Conservation (phyloP, 2,888 invertebrate species). For the Drosophila buzzatii region DNA sequence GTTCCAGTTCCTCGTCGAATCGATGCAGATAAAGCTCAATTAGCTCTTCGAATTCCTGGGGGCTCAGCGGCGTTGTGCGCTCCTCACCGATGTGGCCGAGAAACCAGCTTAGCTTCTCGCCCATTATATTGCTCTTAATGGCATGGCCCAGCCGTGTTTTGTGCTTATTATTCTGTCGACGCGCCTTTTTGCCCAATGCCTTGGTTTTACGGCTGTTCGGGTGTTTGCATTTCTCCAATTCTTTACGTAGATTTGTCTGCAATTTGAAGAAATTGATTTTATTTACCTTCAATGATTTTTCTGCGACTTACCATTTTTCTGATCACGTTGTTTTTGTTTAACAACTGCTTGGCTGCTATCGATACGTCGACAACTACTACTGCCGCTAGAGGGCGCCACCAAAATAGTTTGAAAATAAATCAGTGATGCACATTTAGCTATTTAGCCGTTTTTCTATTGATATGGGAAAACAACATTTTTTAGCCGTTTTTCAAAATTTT, state of each 20-base stretch:
- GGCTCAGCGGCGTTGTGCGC: slow-evolving; percentile 86
- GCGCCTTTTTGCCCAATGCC: slow-evolving; percentile 89
- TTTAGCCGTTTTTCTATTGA: not conserved
- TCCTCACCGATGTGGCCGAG: slow-evolving; percentile 87
- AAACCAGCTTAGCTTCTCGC: slow-evolving; percentile 93
- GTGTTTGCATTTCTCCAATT: slow-evolving; percentile 89
- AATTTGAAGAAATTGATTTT: not conserved
- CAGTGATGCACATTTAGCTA: not conserved
- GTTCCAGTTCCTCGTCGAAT: slow-evolving; percentile 92
- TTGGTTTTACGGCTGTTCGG: slow-evolving; percentile 94
- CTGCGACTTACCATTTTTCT: slow-evolving; percentile 40
- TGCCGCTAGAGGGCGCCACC: slow-evolving; percentile 9
- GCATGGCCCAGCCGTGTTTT: slow-evolving; percentile 86
- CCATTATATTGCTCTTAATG: slow-evolving; percentile 90
- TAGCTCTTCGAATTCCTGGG: slow-evolving; percentile 87
- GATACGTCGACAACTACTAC: not conserved
- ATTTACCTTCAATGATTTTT: not conserved
- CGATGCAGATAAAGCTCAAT: slow-evolving; percentile 86
- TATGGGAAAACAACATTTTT: not conserved
- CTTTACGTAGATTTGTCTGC: slow-evolving; percentile 86
- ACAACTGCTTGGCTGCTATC: slow-evolving; percentile 6
- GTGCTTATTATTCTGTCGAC: slow-evolving; percentile 86
- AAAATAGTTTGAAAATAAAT: not conserved
- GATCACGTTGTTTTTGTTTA: slow-evolving; percentile 59
- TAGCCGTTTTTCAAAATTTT: too few species aligned